These are phyloP conservation scores for Tor tambroides DNA, from an alignment of 2,113 vertebrate genomes.

Conservation along the genomic window DNA sequence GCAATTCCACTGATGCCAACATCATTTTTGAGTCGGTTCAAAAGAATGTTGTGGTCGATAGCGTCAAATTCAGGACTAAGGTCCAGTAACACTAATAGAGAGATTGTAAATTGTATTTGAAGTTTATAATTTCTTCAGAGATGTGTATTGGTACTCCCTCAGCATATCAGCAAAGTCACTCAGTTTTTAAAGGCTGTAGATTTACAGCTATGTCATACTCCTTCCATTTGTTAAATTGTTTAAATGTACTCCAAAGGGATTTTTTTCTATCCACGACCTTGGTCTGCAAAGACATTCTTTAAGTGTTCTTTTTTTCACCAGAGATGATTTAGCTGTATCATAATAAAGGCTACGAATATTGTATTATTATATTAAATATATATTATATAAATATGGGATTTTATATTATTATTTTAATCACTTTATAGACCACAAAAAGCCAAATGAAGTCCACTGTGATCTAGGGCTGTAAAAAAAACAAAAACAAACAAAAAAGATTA, in stretches of 20 bases:
- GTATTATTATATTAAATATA: background rate
- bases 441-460: background rate
- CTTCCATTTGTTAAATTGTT: background rate
- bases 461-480: background rate
- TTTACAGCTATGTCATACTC: background rate
- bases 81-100: too few species aligned
- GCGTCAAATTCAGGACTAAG: too few species aligned
- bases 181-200: background rate
- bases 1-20: background rate
- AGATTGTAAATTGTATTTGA: background rate
- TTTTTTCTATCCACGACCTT: background rate
- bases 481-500: background rate
- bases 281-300: background rate
- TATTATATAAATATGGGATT: background rate
- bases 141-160: background rate
- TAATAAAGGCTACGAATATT: background rate
- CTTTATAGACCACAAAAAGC: background rate
- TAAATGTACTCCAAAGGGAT: background rate
- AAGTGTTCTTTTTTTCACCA: background rate
- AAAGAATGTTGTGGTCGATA: background rate
- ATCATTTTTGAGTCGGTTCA: background rate
- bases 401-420: background rate
- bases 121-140: background rate
- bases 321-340: background rate
- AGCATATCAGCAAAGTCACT: background rate